Percentiles rank a stretch among this genome's conserved stretches.
These are phyloP conservation scores for Gnathonemus echidnorhynchus DNA, from an alignment of 2,113 vertebrate species.

Conservation along the genomic window DNA sequence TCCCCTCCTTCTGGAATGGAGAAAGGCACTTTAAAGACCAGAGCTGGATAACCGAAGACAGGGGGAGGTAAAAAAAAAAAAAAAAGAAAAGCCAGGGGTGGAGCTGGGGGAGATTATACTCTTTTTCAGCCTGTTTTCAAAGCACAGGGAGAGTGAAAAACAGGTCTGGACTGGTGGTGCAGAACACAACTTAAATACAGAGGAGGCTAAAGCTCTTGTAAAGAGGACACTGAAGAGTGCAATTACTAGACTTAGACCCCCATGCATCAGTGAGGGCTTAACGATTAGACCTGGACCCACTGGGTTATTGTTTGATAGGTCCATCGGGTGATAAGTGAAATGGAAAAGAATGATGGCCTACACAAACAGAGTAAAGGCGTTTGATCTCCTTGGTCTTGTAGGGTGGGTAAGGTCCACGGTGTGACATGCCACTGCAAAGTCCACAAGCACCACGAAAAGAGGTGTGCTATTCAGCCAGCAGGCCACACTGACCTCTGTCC, in stretches of 20 bases:
- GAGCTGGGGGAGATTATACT: not conserved
- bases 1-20: not conserved
- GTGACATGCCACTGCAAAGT: not conserved
- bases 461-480: not conserved
- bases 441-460: not conserved
- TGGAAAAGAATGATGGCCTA: slow-evolving; percentile 18
- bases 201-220: slow-evolving; percentile 28
- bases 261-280: slow-evolving; percentile 50
- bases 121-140: slow-evolving; percentile 19
- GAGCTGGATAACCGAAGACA: not conserved
- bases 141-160: not conserved
- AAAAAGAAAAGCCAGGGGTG: not conserved
- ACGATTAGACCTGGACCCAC: slow-evolving; percentile 53
- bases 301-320: slow-evolving; percentile 56
- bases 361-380: slow-evolving; percentile 4
- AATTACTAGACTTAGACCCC: slow-evolving; percentile 49
- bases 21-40: not conserved
- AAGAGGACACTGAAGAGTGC: slow-evolving; percentile 32
- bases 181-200: slow-evolving; percentile 17
- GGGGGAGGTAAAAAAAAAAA: not conserved
- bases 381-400: not conserved
- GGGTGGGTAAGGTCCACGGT: not conserved
- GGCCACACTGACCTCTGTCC: not conserved
- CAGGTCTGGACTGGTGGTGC: not conserved
- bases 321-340: slow-evolving; percentile 30